phyloP scores from a whole-genome alignment of 2,888 invertebrate genomes.

The Nomada fabriciana region DNA sequence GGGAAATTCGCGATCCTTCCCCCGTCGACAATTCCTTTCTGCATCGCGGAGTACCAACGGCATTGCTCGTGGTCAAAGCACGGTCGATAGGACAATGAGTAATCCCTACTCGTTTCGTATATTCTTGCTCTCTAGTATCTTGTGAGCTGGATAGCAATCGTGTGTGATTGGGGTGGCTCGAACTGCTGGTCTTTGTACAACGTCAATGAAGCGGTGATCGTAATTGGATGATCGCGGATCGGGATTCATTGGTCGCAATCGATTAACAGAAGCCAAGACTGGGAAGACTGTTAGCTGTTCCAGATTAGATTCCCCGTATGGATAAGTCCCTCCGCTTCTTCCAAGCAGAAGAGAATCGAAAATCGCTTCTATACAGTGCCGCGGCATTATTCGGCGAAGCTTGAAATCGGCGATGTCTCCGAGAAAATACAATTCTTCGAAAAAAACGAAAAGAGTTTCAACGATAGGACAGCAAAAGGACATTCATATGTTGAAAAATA shows the following conservation, averaged over 20 bases:
- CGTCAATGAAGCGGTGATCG: constrained; percentile 32
- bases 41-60: constrained; percentile 2
- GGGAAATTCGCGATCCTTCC: neutral
- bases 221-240: constrained; percentile 44
- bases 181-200: constrained; percentile 20
- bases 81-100: constrained; percentile 37
- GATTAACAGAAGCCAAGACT: constrained; percentile 19
- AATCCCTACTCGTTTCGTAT: constrained; percentile 2
- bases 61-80: constrained; percentile 59
- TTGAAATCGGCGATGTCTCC: neutral
- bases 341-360: neutral
- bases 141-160: constrained; percentile 15
- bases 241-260: constrained; percentile 40
- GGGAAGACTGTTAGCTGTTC: constrained; percentile 23
- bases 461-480: too few species aligned
- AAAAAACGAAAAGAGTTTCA: too few species aligned
- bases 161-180: neutral
- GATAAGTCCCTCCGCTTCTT: constrained; percentile 5
- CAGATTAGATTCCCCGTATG: constrained; percentile 22
- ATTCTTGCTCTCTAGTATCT: constrained; percentile 5
- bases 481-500: too few species aligned
- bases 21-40: constrained; percentile 1
- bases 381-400: too few species aligned
- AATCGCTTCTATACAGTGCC: too few species aligned
- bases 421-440: too few species aligned